phyloP scores from a whole-genome alignment of 2,888 invertebrate genomes.

The Halocaridina rubra region DNA sequence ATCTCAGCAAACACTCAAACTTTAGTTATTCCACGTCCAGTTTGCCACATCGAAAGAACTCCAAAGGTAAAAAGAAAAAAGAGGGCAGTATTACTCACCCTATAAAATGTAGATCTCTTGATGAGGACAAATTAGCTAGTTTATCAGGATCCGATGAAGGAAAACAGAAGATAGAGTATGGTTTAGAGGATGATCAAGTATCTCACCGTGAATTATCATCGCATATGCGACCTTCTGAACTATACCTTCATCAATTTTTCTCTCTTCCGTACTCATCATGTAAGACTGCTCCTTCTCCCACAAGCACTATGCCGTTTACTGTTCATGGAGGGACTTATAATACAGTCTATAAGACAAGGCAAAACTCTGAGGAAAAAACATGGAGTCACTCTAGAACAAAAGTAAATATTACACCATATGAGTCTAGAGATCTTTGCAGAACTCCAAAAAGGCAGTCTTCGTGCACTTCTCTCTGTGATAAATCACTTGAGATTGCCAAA shows the following conservation, averaged over 20 bases:
- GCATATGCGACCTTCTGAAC: conserved; percentile 38
- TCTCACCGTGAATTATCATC: conserved; percentile 27
- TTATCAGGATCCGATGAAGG: conserved; percentile 32
- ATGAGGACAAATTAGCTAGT: conserved; percentile 43
- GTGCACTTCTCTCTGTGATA: conserved; percentile 41
- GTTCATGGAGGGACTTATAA: conserved; percentile 34
- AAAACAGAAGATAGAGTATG: conserved; percentile 46
- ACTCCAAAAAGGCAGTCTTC: conserved; percentile 25
- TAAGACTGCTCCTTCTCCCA: conserved; percentile 21
- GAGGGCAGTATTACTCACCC: conserved; percentile 10
- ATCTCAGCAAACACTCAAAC: conserved; percentile 7
- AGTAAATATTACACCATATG: not conserved
- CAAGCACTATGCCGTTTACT: conserved; percentile 2
- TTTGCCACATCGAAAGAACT: conserved; percentile 38
- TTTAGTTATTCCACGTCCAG: conserved; percentile 50
- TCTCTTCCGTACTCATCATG: conserved; percentile 38
- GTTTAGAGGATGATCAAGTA: conserved; percentile 34
- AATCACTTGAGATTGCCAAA: conserved; percentile 22
- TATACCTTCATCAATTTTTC: conserved; percentile 38
- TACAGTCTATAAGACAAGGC: conserved; percentile 26
- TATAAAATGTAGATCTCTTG: conserved; percentile 39
- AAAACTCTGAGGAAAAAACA: conserved; percentile 30
- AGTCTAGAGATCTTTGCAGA: not conserved
- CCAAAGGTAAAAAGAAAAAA: conserved; percentile 37
- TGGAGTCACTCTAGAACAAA: conserved; percentile 36